Conservation (phyloP, 64 coral and sea anemone species). For the Platygyra sinensis region DNA sequence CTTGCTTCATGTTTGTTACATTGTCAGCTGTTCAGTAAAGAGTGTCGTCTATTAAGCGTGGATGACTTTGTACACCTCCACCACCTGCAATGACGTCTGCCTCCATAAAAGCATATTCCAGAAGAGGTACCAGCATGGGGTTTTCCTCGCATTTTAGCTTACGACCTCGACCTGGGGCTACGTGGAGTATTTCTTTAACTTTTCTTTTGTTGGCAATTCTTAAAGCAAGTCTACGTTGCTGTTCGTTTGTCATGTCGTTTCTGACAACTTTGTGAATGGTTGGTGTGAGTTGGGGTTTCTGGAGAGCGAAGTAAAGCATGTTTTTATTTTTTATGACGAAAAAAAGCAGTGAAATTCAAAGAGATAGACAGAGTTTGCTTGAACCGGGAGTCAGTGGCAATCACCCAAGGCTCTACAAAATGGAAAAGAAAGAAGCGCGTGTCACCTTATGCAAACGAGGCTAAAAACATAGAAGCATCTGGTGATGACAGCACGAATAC, state of each 20-base stretch:
- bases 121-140: conserved; percentile 9
- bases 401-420: conserved; percentile 7
- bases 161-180: conserved; percentile 23
- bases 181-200: conserved; percentile 10
- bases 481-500: conserved; percentile 25
- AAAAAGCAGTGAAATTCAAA: conserved; percentile 38
- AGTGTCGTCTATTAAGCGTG: conserved; percentile 22
- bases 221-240: not conserved
- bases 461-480: not conserved
- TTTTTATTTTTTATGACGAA: too few species aligned
- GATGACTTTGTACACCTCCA: conserved; percentile 27
- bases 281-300: too few species aligned
- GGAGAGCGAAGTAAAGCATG: too few species aligned
- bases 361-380: not conserved
- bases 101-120: conserved; percentile 25
- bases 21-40: conserved; percentile 31
- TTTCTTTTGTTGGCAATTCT: conserved; percentile 35
- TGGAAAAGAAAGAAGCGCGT: conserved; percentile 16
- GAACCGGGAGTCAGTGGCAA: conserved; percentile 43
- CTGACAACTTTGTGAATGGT: conserved; percentile 35
- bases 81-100: not conserved
- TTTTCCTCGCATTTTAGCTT: conserved; percentile 49
- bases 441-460: conserved; percentile 8
- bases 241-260: conserved; percentile 34
- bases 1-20: conserved; percentile 25